These are phyloP conservation scores for Busseola fusca DNA, from an alignment of 2,888 invertebrate species.

Conservation along the genomic window DNA sequence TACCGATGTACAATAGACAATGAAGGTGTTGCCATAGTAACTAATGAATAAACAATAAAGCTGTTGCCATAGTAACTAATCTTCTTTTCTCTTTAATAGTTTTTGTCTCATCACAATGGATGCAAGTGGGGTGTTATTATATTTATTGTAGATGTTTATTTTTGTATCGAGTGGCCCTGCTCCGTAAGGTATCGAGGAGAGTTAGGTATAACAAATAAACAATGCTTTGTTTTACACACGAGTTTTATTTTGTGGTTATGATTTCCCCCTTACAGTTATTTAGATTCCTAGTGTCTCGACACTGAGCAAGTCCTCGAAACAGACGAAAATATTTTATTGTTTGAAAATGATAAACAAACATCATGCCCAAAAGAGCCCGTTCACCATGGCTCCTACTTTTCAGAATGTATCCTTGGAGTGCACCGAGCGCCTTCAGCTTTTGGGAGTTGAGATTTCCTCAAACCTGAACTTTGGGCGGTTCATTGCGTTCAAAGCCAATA, in stretches of 20 bases:
- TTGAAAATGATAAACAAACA: neutral
- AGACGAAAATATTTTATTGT: neutral
- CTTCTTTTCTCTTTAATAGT: neutral
- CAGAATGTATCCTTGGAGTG: too few relatives aligned
- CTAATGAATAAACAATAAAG: neutral
- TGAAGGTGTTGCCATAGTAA: neutral
- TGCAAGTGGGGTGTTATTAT: constrained; percentile 62
- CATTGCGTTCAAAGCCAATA: too few relatives aligned
- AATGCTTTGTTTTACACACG: constrained; percentile 60
- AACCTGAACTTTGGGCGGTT: too few relatives aligned
- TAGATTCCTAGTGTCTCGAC: neutral
- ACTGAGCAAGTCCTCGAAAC: neutral
- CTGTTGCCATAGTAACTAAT: neutral
- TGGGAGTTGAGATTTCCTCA: too few relatives aligned
- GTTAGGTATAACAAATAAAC: constrained; percentile 63
- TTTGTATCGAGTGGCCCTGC: constrained; percentile 79
- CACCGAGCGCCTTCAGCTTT: too few relatives aligned
- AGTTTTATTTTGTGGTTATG: constrained; percentile 46
- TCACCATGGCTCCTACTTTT: too few relatives aligned
- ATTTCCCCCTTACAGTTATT: neutral
- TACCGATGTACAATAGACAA: neutral
- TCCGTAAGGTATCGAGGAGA: constrained; percentile 67
- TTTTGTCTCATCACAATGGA: constrained; percentile 22
- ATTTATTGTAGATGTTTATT: constrained; percentile 88
- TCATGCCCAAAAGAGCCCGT: too few relatives aligned